These are phyloP conservation scores for Podotricha telesiphe DNA, from an alignment of 2,888 invertebrate species.

Conservation along the genomic window DNA sequence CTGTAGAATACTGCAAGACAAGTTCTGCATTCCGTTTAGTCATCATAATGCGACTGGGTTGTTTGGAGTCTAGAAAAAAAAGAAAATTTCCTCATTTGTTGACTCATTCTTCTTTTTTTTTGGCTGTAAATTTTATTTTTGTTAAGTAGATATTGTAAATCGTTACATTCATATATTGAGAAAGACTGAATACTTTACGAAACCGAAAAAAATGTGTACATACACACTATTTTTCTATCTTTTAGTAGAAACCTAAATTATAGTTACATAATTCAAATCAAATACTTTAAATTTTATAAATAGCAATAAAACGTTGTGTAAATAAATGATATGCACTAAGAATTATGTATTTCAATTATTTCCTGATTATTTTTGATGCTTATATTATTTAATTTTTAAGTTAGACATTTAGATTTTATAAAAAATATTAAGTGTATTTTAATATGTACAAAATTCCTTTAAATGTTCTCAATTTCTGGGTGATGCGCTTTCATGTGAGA, in stretches of 20 bases:
- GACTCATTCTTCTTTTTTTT: conserved; percentile 46
- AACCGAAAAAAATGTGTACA: neutral
- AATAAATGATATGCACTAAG: neutral
- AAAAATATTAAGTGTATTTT: neutral
- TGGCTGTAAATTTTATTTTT: conserved; percentile 10
- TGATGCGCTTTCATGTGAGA: conserved; percentile 66
- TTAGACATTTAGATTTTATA: neutral
- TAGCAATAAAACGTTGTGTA: neutral
- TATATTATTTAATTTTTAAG: neutral
- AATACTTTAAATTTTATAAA: neutral
- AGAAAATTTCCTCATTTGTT: conserved; percentile 53
- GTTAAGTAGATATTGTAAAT: neutral
- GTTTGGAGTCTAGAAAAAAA: conserved; percentile 72
- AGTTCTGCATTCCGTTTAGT: conserved; percentile 72
- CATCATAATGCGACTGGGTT: conserved; percentile 52
- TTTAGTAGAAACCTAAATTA: neutral
- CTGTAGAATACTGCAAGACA: conserved; percentile 70
- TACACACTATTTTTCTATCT: neutral
- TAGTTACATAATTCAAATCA: neutral
- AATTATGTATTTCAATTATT: neutral
- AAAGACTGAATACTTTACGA: neutral
- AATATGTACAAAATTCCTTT: conserved; percentile 8
- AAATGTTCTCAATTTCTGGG: conserved; percentile 54
- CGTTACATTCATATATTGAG: neutral
- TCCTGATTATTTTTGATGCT: neutral